Evolutionary conservation across 2,888 invertebrate species (phyloP), one percentile per base, ranked within the genome.

Genomic region (Lapara coniferarum): DNA sequence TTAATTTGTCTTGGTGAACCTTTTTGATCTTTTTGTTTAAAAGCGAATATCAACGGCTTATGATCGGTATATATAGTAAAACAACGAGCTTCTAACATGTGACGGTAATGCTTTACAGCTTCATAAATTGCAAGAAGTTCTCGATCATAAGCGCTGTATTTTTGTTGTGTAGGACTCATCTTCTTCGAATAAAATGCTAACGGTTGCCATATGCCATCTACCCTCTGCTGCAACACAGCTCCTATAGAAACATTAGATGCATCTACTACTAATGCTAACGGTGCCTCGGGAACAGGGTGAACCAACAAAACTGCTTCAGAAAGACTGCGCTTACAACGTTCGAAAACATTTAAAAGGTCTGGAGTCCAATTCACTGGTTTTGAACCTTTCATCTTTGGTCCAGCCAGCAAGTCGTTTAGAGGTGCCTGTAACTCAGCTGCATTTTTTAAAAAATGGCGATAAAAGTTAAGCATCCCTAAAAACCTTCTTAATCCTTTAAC

Each of bases 221-320:
- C 46, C 12, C 51, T 51, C 13, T 13, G 51, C 5, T 51, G 10
- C 51, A 13, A 51, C 5, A 51, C 13, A 1, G 10, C 51, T 51
- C 13, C 13, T 51, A 51, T 13, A 5, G 13, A 51, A 10, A 51
- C 51, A 51, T 51, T 51, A 13, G 51, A 46, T 8, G 46, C 46
- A 46, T 46, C 46, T 8, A 46, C 46, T 8, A 46, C 71, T 0
- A 89, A 19, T 0, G 79, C 75, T 2, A 89, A 56, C 55, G 78
- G 68, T 0, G 84, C 81, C 16, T 75, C 25, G 0, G 68, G 16
- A 7, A 77, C 76, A 0, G 86, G 88, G 67, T 88, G 85, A 0
- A 80, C 78, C 0, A 88, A 70, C 0, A 85, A 63, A 0, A 86
- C 77, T 0, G 84, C 81, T 7, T 80, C 52, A 10, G 73, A 71